Evolutionary conservation across 1,140 invertebrate genomes (phyloP).

Genomic region (Lepidurus couesii): DNA sequence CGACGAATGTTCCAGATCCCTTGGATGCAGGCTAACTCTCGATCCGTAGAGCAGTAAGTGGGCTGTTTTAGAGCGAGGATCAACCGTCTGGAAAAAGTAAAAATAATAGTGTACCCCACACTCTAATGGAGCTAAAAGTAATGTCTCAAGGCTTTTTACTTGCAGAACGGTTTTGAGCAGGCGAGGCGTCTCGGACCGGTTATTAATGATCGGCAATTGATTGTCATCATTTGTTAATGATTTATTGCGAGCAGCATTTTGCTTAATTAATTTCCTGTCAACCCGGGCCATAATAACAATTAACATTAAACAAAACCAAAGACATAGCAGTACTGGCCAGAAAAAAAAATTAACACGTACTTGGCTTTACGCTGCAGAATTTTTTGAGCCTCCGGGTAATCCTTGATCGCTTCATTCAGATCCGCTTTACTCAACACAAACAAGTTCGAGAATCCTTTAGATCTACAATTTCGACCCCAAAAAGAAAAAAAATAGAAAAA

Average conservation of each 20-base stretch:
- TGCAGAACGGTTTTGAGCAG: constrained; percentile 54
- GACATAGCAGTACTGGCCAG: neutral
- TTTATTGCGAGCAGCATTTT: constrained; percentile 58
- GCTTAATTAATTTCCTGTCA: constrained; percentile 56
- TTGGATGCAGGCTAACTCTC: constrained; percentile 34
- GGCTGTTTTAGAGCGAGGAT: constrained; percentile 45
- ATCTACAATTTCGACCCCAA: constrained; percentile 49
- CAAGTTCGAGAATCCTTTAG: constrained; percentile 83
- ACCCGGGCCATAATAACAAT: constrained; percentile 25
- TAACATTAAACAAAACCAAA: constrained; percentile 25
- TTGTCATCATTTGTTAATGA: constrained; percentile 43
- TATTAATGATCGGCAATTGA: constrained; percentile 50
- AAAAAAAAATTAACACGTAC: constrained; percentile 45
- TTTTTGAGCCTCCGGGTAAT: constrained; percentile 85
- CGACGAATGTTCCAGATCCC: neutral
- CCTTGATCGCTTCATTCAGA: constrained; percentile 75
- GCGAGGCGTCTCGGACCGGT: constrained; percentile 51
- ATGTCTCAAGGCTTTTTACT: constrained; percentile 37
- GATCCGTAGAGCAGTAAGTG: constrained; percentile 45
- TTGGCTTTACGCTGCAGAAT: constrained; percentile 77
- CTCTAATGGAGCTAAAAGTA: constrained; percentile 22
- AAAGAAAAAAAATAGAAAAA: neutral
- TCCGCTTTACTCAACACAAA: constrained; percentile 85
- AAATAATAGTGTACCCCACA: constrained; percentile 10
- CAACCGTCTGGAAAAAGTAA: constrained; percentile 42